Conservation (phyloP, 2,797 vertebrate species). For the Neosilurus mollespiculum region DNA sequence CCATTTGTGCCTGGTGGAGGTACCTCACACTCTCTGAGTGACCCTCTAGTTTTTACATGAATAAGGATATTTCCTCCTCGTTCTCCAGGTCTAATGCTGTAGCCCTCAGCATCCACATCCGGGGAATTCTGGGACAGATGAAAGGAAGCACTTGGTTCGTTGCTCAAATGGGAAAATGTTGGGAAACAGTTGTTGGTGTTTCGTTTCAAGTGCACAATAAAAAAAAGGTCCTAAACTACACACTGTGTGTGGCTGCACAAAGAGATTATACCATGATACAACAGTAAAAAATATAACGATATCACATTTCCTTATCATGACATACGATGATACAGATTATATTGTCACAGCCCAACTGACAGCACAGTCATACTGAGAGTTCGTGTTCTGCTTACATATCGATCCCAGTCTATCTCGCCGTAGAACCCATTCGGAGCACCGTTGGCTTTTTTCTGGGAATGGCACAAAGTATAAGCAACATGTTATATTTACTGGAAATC, state of each 20-base stretch:
- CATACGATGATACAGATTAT: not conserved
- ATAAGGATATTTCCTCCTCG: conserved; percentile 78
- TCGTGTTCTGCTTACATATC: conserved; percentile 84
- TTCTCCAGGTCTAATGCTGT: conserved; percentile 91
- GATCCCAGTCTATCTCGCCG: conserved; percentile 97
- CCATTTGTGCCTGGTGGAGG: too few relatives aligned
- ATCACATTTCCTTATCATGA: not conserved
- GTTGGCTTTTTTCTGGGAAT: conserved; percentile 89
- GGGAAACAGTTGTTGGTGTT: not conserved
- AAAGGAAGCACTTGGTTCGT: not conserved
- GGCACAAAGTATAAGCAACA: conserved; percentile 36
- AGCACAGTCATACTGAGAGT: conserved; percentile 5
- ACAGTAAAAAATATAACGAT: not conserved
- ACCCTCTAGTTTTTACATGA: not conserved
- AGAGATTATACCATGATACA: not conserved
- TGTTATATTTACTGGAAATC: not conserved
- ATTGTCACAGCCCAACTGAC: not conserved
- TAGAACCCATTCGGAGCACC: conserved; percentile 97
- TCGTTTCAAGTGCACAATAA: not conserved
- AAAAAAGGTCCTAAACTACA: not conserved
- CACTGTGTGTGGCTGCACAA: not conserved
- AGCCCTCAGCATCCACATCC: conserved; percentile 95
- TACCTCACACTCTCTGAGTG: too few relatives aligned
- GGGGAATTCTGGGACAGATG: conserved; percentile 82
- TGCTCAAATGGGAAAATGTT: not conserved